Conservation (phyloP, 2,113 vertebrate genomes). For the Dicerorhinus sumatrensis region DNA sequence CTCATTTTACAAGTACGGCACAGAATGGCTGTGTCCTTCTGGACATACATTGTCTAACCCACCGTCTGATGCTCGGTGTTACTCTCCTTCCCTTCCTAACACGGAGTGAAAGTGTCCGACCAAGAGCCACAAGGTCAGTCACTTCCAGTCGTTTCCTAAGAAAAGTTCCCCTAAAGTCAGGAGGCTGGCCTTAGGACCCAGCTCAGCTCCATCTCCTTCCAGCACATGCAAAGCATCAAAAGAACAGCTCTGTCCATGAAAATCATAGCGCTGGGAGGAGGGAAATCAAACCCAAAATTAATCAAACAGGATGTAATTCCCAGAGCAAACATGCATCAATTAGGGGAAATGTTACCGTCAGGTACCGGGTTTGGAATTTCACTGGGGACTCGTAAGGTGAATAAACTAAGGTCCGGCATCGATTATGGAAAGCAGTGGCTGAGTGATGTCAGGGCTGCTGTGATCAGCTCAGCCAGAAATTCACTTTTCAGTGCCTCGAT, state of each 20-base stretch:
- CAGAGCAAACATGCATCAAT: constrained; percentile 85
- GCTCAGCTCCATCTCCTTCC: neutral
- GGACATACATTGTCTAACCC: neutral
- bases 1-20: neutral
- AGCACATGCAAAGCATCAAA: constrained; percentile 78
- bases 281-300: constrained; percentile 85
- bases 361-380: constrained; percentile 83
- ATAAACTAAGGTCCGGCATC: constrained; percentile 82
- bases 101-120: neutral
- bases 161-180: neutral
- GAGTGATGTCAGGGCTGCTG: constrained; percentile 82
- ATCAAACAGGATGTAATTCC: constrained; percentile 84
- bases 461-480: constrained; percentile 81
- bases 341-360: constrained; percentile 84
- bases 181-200: constrained; percentile 60
- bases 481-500: constrained; percentile 81
- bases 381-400: constrained; percentile 79
- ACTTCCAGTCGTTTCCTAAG: neutral
- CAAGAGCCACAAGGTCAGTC: neutral
- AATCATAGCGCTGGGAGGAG: constrained; percentile 81
- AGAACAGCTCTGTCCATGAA: constrained; percentile 78
- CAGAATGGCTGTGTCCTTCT: neutral
- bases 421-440: constrained; percentile 85
- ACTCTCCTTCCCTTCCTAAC: neutral
- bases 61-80: neutral